Base-by-base conservation (phyloP, 2,888 invertebrate genomes). In the Stramonita haemastoma region DNA sequence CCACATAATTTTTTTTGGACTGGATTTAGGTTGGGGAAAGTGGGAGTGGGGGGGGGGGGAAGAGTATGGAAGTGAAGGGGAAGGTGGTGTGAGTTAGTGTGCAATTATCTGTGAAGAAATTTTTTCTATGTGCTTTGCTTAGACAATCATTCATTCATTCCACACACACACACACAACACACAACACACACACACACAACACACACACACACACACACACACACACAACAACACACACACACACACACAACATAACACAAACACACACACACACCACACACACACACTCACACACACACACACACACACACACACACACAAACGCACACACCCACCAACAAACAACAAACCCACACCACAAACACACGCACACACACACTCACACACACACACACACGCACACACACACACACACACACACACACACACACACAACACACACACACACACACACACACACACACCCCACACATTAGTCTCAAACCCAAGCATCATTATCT, bases 351-450 rank as follows among this genome's bases (percentile, higher is more conserved):
- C 13, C 77, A 77, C 77, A 79, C 79, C 79, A 79, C 79, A 79
- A 4, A 79, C 79, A 79, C 79, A 22, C 29, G 22, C 79, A 79
- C 13, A 79, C 79, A 79, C 79, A 79, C 79, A 79, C 13, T 6
- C 79, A 79, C 79, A 32, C 79, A 79, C 79, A 32, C 79, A 79
- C 79, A 32, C 79, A 79, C 79, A 32, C 79, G 22, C 79, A 66
- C 66, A 66, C 66, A 66, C 66, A 66, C 5, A 66, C 66, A 22
- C 66, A 66, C 66, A 66, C 66, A 66, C 66, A 66, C 66, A 66
- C 66, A 22, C 66, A 66, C 66, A 66, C 66, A 66, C 26, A 66
- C 66, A 66, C 66, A 66, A 66, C 66, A 66, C 66, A 66, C 66
- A 26, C 66, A 22, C 66, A 66, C 66, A 66, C 66, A 66, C 26